Evolutionary conservation across 2,888 invertebrate species (phyloP).

Genomic region (Drosophila heteroneura): DNA sequence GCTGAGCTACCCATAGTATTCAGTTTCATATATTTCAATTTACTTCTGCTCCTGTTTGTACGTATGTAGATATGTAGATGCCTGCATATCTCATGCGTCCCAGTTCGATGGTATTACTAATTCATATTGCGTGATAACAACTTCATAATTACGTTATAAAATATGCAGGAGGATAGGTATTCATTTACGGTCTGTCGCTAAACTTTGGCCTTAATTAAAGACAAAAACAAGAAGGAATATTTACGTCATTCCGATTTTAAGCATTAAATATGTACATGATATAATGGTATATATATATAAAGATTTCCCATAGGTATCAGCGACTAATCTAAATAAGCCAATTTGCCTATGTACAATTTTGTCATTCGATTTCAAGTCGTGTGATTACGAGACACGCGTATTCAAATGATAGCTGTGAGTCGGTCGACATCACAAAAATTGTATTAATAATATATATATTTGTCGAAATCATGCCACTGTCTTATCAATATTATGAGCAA

Average conservation of each 20-base stretch:
- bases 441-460: conserved; percentile 2
- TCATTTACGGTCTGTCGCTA: background rate
- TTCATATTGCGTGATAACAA: conserved; percentile 4
- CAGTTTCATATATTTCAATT: conserved; percentile 3
- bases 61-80: background rate
- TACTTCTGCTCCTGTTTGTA: conserved; percentile 5
- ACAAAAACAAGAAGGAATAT: background rate
- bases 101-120: background rate
- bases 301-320: background rate
- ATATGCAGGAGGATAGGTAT: background rate
- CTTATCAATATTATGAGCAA: conserved; percentile 33
- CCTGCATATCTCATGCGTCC: background rate
- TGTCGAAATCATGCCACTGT: conserved; percentile 33
- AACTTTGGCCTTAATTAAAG: background rate
- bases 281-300: background rate
- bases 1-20: conserved; percentile 22
- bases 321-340: background rate
- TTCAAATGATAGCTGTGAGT: conserved; percentile 23
- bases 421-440: background rate
- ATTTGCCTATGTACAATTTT: background rate
- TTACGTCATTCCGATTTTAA: background rate
- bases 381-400: conserved; percentile 33
- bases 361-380: conserved; percentile 53
- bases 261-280: background rate
- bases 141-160: background rate